Base-by-base conservation (phyloP, 1,140 invertebrate genomes). In the Galleria mellonella region DNA sequence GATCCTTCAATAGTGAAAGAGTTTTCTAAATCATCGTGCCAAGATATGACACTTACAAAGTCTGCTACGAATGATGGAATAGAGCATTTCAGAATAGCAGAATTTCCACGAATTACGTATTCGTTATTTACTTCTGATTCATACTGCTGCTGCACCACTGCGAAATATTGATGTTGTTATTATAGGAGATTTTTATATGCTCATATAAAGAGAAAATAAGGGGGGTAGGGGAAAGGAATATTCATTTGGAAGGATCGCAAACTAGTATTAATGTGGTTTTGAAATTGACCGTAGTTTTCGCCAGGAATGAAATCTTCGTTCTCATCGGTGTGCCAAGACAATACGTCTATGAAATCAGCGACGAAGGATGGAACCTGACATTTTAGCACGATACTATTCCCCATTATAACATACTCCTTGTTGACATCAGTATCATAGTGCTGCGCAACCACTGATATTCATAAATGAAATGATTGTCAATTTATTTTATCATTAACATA, bases 311-410 rank as follows among this genome's bases (percentile, higher is more conserved):
- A 87, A 89, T 83, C 92, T 59, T 91, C 89, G 47, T 92, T 91
- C 47, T 92, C 92, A 68, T 93, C 90, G 63, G 93, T 94, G 75
- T 96, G 92, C 96, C 96, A 98, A 35, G 92, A 91, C 17, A 94
- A 89, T 36, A 97, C 93, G 54, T 90, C 90, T 41, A 98, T 92
- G 79, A 97, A 97, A 84, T 97, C 95, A 23, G 94, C 94, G 35
- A 97, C 95, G 82, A 96, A 97, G 11, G 93, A 94, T 12, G 96
- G 96, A 59, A 98, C 95, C 72, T 94, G 92, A 87, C 96, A 98
- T 77, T 96, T 96, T 36, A 98, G 88, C 56, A 98, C 92, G n/a
- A 96, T 96, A 32, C 95, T 93, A 83, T 97, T 97, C 39, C 96
- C 96, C 73, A 93, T 91, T 63, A 97, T 97, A 4, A 96, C 95